phyloP scores from a whole-genome alignment of 2,113 vertebrate species.

The Trichechus manatus region DNA sequence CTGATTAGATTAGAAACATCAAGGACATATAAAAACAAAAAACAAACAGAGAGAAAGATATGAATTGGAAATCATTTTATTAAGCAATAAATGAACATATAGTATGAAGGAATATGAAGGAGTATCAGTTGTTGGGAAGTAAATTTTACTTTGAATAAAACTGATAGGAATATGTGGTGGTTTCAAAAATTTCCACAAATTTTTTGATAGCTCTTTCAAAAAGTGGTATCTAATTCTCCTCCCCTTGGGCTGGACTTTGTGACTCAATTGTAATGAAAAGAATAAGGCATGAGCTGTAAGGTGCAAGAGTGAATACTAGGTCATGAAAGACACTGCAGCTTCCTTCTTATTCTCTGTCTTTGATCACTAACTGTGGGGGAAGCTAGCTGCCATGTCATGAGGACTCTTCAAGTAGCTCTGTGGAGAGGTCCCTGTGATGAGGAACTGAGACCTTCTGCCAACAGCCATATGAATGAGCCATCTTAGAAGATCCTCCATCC shows the following conservation, averaged over 20 bases:
- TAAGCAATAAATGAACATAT: not conserved
- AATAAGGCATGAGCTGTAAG: not conserved
- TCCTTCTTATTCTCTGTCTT: not conserved
- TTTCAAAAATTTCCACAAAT: slow-evolving; percentile 39
- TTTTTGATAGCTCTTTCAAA: slow-evolving; percentile 37
- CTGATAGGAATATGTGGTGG: not conserved
- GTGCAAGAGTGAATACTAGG: not conserved
- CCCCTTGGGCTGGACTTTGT: not conserved
- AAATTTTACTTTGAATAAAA: slow-evolving; percentile 47
- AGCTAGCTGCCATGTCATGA: not conserved
- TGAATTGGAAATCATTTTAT: slow-evolving; percentile 20
- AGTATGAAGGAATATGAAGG: not conserved
- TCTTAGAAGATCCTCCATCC: not conserved
- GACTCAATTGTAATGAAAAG: slow-evolving; percentile 16
- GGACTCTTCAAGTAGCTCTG: not conserved
- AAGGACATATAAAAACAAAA: not conserved
- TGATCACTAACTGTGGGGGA: not conserved
- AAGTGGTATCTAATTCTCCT: not conserved
- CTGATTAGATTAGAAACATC: not conserved
- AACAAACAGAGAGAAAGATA: not conserved
- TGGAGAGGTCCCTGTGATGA: no score
- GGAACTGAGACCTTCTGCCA: no score
- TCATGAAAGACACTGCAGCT: not conserved
- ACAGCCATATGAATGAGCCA: not conserved
- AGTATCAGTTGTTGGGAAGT: not conserved